A percentile compares a stretch with the other conserved stretches of the same genome.
These are phyloP conservation scores for Clytia hemisphaerica DNA, from an alignment of 30 jellyfish, hydroid and myxozoan genomes.

Conservation along the genomic window DNA sequence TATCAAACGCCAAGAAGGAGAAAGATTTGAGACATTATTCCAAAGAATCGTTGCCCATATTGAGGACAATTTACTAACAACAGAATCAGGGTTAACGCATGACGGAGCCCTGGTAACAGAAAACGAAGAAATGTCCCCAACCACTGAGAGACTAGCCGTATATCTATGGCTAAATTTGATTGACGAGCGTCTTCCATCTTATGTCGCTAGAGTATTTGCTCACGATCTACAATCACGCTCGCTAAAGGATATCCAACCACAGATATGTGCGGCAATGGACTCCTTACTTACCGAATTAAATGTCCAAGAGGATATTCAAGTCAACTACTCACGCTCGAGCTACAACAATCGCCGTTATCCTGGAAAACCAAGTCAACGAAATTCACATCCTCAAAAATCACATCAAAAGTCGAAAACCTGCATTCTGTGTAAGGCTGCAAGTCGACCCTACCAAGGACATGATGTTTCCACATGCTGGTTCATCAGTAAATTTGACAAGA, in stretches of 20 bases:
- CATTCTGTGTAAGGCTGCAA: neutral
- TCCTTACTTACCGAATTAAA: neutral
- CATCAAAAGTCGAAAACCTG: no score
- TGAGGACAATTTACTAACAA: no score
- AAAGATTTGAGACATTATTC: no score
- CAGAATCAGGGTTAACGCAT: no score
- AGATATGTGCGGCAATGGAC: neutral
- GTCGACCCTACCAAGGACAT: neutral
- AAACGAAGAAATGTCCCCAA: no score
- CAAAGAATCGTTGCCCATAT: no score
- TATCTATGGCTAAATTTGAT: neutral
- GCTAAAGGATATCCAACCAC: neutral
- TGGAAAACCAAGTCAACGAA: no score
- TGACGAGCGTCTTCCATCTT: neutral
- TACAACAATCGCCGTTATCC: neutral
- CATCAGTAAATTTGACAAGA: neutral
- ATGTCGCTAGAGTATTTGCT: neutral
- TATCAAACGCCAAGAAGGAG: no score
- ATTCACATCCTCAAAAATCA: neutral
- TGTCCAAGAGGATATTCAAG: neutral
- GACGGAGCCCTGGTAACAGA: no score
- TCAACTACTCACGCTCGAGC: neutral
- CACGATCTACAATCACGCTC: neutral
- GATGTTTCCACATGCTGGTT: no score
- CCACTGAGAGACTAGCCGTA: neutral